Conservation (phyloP, 2,113 vertebrate genomes). For the Myotis brandtii region DNA sequence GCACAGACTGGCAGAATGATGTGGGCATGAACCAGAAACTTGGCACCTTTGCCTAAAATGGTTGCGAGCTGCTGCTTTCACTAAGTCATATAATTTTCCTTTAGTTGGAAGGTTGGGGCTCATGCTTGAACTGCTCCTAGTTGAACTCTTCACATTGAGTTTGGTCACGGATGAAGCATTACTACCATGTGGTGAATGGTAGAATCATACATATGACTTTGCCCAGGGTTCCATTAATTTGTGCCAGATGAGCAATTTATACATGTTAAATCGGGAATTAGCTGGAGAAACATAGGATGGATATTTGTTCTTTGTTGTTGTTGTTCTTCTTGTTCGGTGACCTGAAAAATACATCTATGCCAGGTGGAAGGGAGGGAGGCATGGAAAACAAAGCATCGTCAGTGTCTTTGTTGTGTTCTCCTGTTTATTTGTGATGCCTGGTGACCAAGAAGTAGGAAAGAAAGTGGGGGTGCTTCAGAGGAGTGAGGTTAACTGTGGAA, state of each 20-base stretch:
- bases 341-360: neutral
- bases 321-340: neutral
- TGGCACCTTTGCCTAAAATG: neutral
- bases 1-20: neutral
- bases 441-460: slow-evolving; percentile 30
- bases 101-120: neutral
- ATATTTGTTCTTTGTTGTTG: neutral
- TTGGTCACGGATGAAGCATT: neutral
- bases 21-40: slow-evolving; percentile 1
- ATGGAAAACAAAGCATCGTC: neutral
- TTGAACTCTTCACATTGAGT: neutral
- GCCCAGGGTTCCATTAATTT: neutral
- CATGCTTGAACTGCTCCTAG: neutral
- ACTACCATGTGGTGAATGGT: neutral
- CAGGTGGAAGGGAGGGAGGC: neutral
- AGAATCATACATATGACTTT: neutral
- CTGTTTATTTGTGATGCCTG: slow-evolving; percentile 26
- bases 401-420: neutral
- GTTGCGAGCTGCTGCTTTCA: slow-evolving; percentile 28
- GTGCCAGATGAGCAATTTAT: neutral
- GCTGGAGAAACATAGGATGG: neutral
- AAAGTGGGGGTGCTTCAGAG: neutral
- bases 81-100: slow-evolving; percentile 38
- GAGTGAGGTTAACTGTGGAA: neutral
- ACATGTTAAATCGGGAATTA: neutral